Conservation (phyloP, 1,140 invertebrate genomes). For the Cyphomyrmex costatus region DNA sequence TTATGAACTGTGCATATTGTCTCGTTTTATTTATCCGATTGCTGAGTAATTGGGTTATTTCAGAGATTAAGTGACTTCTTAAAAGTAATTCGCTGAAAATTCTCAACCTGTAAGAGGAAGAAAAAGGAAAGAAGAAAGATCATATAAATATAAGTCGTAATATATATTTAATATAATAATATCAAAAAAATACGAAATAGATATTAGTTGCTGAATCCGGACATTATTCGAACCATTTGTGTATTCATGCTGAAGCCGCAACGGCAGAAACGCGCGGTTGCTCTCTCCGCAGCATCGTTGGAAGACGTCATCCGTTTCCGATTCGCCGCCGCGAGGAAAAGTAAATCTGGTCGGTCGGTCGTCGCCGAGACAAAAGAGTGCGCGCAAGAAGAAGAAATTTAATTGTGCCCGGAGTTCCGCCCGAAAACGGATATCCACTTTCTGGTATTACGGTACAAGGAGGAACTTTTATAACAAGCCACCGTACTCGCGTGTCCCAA, state of each 20-base stretch:
- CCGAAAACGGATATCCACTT: slow-evolving; percentile 71
- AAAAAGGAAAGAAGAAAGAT: not conserved
- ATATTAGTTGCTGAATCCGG: slow-evolving; percentile 3
- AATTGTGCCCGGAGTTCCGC: slow-evolving; percentile 65
- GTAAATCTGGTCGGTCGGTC: slow-evolving; percentile 14
- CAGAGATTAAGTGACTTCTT: not conserved
- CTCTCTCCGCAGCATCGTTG: not conserved
- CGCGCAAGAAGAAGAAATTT: slow-evolving; percentile 63
- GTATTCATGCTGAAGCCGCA: slow-evolving; percentile 8
- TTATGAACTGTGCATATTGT: not conserved
- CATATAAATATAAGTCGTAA: not conserved
- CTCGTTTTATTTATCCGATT: not conserved
- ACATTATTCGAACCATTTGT: not conserved
- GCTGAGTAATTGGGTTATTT: not conserved
- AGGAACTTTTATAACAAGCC: slow-evolving; percentile 72
- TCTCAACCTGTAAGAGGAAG: not conserved
- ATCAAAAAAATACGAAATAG: slow-evolving; percentile 19
- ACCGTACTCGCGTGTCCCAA: slow-evolving; percentile 1
- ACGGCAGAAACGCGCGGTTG: not conserved
- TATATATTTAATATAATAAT: not conserved
- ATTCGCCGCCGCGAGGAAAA: slow-evolving; percentile 33
- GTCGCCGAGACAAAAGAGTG: slow-evolving; percentile 55
- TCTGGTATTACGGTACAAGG: slow-evolving; percentile 63
- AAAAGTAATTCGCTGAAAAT: slow-evolving; percentile 1
- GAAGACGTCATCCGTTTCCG: slow-evolving; percentile 32